A percentile compares a stretch with the other conserved stretches of the same genome.
phyloP scores from a whole-genome alignment of 2,797 vertebrate species.

The Remorina albescens region DNA sequence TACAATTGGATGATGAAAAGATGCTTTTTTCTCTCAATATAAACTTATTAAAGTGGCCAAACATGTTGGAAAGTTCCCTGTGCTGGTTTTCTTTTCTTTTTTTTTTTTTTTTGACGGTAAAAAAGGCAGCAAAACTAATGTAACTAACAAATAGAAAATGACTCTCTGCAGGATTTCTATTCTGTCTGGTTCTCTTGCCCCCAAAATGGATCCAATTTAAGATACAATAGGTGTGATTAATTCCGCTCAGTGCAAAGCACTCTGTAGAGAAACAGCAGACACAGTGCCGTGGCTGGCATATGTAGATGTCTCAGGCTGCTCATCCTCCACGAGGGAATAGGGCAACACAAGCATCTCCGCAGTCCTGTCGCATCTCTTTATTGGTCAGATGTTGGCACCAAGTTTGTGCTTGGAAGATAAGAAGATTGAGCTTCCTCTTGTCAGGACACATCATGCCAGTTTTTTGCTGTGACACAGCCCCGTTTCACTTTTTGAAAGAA shows the following conservation, averaged over 20 bases:
- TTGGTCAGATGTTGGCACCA: constrained; percentile 35
- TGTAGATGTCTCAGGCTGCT: constrained; percentile 46
- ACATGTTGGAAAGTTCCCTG: constrained; percentile 20
- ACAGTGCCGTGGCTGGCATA: constrained; percentile 22
- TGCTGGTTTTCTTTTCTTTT: neutral
- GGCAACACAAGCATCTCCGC: constrained; percentile 17
- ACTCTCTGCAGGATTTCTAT: neutral
- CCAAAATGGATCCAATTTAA: constrained; percentile 12
- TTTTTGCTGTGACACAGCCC: constrained; percentile 53
- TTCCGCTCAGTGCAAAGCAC: constrained; percentile 38
- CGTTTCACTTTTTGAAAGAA: constrained; percentile 26
- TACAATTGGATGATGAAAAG: constrained; percentile 23
- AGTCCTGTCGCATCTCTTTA: constrained; percentile 24
- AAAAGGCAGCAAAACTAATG: constrained; percentile 11
- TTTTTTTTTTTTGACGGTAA: neutral
- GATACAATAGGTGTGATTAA: constrained; percentile 42
- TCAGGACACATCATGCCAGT: constrained; percentile 33
- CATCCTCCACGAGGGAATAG: constrained; percentile 33
- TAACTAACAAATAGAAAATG: constrained; percentile 6
- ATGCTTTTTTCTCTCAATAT: constrained; percentile 25
- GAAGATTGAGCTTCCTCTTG: constrained; percentile 46
- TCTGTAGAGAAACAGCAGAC: constrained; percentile 41
- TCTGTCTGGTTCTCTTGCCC: neutral
- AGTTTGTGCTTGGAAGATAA: constrained; percentile 24
- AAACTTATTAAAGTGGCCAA: constrained; percentile 19